phyloP scores from a whole-genome alignment of 2,797 vertebrate species.

The Gila robusta region DNA sequence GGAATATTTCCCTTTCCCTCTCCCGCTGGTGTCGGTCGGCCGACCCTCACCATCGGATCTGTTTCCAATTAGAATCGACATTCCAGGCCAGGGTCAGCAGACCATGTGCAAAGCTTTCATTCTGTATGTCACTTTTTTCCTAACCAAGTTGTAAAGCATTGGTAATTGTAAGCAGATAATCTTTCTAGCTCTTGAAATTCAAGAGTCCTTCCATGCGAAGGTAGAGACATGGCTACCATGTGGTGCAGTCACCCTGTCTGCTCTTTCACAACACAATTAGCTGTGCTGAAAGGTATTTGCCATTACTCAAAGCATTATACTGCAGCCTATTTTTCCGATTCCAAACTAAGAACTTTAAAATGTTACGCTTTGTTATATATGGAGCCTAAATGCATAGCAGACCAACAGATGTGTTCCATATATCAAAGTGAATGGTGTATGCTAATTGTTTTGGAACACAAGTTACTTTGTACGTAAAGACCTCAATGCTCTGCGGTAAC shows the following conservation, averaged over 20 bases:
- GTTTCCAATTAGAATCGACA: constrained; percentile 66
- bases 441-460: neutral
- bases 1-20: constrained; percentile 43
- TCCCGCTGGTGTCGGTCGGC: constrained; percentile 48
- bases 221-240: constrained; percentile 63
- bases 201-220: constrained; percentile 59
- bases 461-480: neutral
- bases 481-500: neutral
- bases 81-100: constrained; percentile 66
- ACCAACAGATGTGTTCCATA: neutral
- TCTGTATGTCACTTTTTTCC: constrained; percentile 66
- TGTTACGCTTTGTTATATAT: constrained; percentile 46
- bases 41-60: constrained; percentile 57
- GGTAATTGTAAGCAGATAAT: constrained; percentile 71
- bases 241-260: constrained; percentile 70
- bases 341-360: constrained; percentile 13
- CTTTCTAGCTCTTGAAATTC: constrained; percentile 60
- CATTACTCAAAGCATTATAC: constrained; percentile 63
- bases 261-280: constrained; percentile 67
- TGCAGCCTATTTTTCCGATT: constrained; percentile 58
- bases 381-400: neutral
- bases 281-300: constrained; percentile 68
- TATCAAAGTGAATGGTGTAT: neutral
- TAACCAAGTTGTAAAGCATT: constrained; percentile 69
- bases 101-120: constrained; percentile 64